phyloP scores from a whole-genome alignment of 2,888 invertebrate genomes.

The Matsumyia berberina region DNA sequence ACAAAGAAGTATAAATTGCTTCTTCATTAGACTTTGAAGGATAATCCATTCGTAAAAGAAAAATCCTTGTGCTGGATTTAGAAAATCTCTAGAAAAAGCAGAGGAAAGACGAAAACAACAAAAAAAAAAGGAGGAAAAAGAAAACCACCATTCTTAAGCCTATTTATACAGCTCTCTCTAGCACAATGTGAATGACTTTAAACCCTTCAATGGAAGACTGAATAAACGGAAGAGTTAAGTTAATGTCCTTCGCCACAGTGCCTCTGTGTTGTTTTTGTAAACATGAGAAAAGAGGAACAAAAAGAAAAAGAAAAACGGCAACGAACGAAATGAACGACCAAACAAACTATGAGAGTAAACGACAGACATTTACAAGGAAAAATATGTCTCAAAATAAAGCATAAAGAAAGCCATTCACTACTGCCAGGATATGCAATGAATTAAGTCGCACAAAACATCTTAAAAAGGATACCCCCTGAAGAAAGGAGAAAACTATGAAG shows the following conservation, averaged over 20 bases:
- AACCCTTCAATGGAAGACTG: slow-evolving; percentile 37
- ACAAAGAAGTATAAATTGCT: slow-evolving; percentile 70
- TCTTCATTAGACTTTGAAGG: slow-evolving; percentile 76
- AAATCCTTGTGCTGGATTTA: slow-evolving; percentile 72
- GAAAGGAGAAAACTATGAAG: slow-evolving; percentile 54
- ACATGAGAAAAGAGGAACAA: neutral
- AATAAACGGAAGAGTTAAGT: slow-evolving; percentile 75
- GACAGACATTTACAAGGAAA: slow-evolving; percentile 67
- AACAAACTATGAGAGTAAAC: slow-evolving; percentile 60
- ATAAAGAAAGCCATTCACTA: slow-evolving; percentile 67
- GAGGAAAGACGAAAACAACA: too few relatives aligned
- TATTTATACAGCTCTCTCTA: slow-evolving; percentile 59
- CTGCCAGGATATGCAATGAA: slow-evolving; percentile 71
- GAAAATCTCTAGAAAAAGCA: slow-evolving; percentile 49
- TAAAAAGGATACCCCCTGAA: slow-evolving; percentile 53
- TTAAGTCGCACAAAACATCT: slow-evolving; percentile 65
- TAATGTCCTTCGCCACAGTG: slow-evolving; percentile 67
- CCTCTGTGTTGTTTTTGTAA: slow-evolving; percentile 21
- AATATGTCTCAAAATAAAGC: slow-evolving; percentile 68
- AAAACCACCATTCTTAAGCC: slow-evolving; percentile 61
- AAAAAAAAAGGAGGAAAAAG: slow-evolving; percentile 24
- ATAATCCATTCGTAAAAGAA: slow-evolving; percentile 67
- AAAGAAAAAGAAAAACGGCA: slow-evolving; percentile 6
- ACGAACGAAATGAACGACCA: slow-evolving; percentile 40
- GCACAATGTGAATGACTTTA: slow-evolving; percentile 62